Evolutionary conservation across 1,140 invertebrate species (phyloP).

Genomic region (Bathynomus jamesi): DNA sequence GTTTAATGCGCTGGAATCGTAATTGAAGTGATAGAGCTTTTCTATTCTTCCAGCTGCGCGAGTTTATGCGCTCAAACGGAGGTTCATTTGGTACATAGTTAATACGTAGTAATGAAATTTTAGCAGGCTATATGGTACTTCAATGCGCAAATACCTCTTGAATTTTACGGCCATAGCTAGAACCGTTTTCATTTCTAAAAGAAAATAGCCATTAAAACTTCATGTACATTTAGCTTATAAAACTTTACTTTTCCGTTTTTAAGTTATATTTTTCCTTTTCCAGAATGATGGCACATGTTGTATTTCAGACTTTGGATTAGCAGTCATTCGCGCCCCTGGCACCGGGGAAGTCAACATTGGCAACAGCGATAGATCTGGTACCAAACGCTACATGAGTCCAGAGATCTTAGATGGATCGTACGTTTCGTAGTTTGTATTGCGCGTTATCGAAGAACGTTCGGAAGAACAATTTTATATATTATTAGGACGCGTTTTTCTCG

Average conservation of each 20-base stretch:
- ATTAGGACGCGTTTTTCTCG: too few relatives aligned
- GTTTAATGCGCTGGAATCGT: too few relatives aligned
- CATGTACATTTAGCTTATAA: too few relatives aligned
- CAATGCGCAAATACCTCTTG: too few relatives aligned
- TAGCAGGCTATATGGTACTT: too few relatives aligned
- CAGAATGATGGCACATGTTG: conserved; percentile 84
- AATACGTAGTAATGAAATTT: not conserved
- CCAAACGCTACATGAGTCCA: conserved; percentile 90
- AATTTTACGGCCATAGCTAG: too few relatives aligned
- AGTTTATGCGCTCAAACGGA: not conserved
- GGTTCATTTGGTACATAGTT: not conserved
- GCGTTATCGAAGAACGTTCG: too few relatives aligned
- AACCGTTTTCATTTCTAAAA: too few relatives aligned
- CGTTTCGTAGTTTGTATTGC: conserved; percentile 36
- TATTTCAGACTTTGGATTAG: conserved; percentile 90
- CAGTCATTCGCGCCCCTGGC: conserved; percentile 79
- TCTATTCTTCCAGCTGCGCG: not conserved
- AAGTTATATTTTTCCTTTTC: not conserved
- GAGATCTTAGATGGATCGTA: conserved; percentile 83
- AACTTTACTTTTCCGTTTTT: not conserved
- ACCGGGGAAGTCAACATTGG: conserved; percentile 59
- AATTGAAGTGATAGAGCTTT: not conserved
- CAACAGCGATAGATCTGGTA: conserved; percentile 69
- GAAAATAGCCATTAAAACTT: too few relatives aligned
- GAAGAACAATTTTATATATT: too few relatives aligned